Evolutionary conservation across 2,797 vertebrate species (phyloP), one percentile per base, ranked within the genome.

Genomic region (Dendrocincla tyrannina): DNA sequence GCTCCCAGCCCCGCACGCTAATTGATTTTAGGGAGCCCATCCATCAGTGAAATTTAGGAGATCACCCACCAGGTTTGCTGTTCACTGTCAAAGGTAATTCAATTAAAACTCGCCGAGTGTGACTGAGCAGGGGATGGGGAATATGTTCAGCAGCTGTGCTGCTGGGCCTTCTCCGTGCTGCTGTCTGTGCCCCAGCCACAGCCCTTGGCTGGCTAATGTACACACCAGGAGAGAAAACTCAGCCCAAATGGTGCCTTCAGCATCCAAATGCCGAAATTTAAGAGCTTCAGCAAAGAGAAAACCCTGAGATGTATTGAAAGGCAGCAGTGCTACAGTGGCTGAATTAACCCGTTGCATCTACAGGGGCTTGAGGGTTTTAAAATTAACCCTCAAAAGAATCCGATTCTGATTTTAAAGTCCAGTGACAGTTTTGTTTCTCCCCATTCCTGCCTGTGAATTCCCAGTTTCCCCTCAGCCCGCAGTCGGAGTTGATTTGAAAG

Each of bases 41-140:
- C 96, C 96, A 97, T 98, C 95, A 96, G 94, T 96, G 97, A 76
- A 88, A 84, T 94, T 97, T 97, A 98, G 88, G 58, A 92, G 95
- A 97, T 98, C 97, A 96, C 97, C 97, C 92, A 98, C 98, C 96
- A 98, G 97, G 98, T 98, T 97, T 97, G 98, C 97, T 98, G 98
- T 97, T 98, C 93, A 97, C 98, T 99, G 98, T 98, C 98, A 99
- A 98, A 98, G 98, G 98, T 98, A 99, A 99, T 99, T 99, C 98
- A 99, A 99, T 99, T 99, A 99, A 98, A 98, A 98, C 98, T 97
- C 97, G 98, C 94, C 95, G 95, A 98, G 98, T 99, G 98, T 99
- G 98, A 99, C 98, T 98, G 98, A 99, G 96, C 97, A 95, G 91
- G 80, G 82, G 88, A 94, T 64, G 94, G 97, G 98, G 97, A 99